These are phyloP conservation scores for Amphiura filiformis DNA, from an alignment of 35 echinoderm and acorn worm genomes.

Conservation along the genomic window DNA sequence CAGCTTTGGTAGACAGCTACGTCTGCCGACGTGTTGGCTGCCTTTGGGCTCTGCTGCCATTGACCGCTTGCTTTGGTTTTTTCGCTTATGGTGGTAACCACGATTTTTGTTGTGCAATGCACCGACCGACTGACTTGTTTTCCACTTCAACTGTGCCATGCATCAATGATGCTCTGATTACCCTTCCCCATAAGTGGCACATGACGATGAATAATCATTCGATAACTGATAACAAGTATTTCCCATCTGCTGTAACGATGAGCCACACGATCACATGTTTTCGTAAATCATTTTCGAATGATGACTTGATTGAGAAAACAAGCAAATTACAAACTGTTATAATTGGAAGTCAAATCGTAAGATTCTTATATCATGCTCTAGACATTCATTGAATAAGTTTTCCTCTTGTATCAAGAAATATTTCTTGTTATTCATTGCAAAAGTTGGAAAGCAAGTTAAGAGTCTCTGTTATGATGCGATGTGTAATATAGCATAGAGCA, in stretches of 20 bases:
- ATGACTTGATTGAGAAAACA: no score
- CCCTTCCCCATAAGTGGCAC: not conserved
- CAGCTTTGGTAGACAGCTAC: not conserved
- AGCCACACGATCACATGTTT: not conserved
- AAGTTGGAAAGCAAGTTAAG: no score
- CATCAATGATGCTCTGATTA: not conserved
- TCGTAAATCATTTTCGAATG: not conserved
- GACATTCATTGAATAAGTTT: no score
- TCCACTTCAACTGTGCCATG: slow-evolving; percentile 1
- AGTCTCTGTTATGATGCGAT: no score
- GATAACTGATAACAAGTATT: not conserved
- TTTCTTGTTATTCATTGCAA: no score
- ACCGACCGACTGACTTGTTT: not conserved
- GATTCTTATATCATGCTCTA: no score
- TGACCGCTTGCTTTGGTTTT: not conserved
- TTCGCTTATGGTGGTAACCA: not conserved
- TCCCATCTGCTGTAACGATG: not conserved
- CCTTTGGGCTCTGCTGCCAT: not conserved
- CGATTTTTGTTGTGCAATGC: not conserved
- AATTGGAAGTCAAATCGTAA: no score
- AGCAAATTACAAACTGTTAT: not conserved
- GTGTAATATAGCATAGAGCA: no score
- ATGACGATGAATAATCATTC: not conserved
- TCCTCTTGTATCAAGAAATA: no score
- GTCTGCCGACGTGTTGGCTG: slow-evolving; percentile 12